A percentile compares a stretch with the other conserved stretches of the same genome.
Evolutionary conservation across 1,140 invertebrate genomes (phyloP).

Genomic region (Anoplophora glabripennis): DNA sequence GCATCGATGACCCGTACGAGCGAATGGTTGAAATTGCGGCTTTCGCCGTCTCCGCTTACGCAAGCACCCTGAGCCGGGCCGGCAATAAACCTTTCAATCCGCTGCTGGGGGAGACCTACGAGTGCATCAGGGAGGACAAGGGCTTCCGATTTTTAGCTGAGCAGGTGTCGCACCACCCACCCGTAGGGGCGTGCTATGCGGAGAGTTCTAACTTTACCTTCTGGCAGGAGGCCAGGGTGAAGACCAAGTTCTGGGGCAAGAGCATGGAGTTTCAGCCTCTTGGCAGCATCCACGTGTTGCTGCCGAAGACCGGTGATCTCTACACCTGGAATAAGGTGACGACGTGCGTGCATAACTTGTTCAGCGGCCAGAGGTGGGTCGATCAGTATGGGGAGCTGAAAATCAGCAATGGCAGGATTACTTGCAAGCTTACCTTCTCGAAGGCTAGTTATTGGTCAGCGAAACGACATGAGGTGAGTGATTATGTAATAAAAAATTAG

Average conservation of each 20-base stretch:
- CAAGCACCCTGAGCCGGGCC: constrained; percentile 71
- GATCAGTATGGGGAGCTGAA: constrained; percentile 83
- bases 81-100: constrained; percentile 89
- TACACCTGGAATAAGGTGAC: constrained; percentile 87
- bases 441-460: constrained; percentile 81
- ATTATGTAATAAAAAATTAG: too few relatives aligned
- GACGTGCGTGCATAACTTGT: constrained; percentile 83
- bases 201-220: constrained; percentile 75
- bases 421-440: constrained; percentile 77
- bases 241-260: constrained; percentile 89
- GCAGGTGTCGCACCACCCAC: constrained; percentile 80
- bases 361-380: constrained; percentile 79
- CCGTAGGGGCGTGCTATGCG: constrained; percentile 78
- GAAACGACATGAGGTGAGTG: constrained; percentile 66
- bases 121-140: constrained; percentile 73
- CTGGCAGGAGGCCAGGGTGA: constrained; percentile 79
- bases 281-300: constrained; percentile 57
- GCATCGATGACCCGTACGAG: constrained; percentile 62
- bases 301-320: constrained; percentile 59
- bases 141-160: constrained; percentile 56
- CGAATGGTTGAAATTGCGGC: constrained; percentile 75
- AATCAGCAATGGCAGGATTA: constrained; percentile 63
- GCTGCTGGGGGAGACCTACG: constrained; percentile 81
- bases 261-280: constrained; percentile 86
- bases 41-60: constrained; percentile 82